Percentiles rank a stretch among this genome's conserved stretches.
Evolutionary conservation across 37 sponge, comb jelly and placozoan species (phyloP).

Genomic region (Ephydatia muelleri): DNA sequence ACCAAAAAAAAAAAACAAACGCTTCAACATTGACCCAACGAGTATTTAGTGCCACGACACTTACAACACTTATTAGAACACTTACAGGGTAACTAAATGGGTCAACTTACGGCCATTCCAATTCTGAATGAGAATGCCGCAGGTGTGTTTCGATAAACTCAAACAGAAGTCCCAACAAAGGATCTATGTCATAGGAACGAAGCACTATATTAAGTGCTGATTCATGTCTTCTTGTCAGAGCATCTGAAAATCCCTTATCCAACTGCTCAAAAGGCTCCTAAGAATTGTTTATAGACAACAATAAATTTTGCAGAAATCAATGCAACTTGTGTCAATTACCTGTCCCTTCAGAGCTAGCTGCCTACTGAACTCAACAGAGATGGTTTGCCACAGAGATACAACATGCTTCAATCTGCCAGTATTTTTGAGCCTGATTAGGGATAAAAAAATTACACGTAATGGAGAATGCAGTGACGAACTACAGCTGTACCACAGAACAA

Average conservation of each 20-base stretch:
- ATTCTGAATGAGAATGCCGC: not conserved
- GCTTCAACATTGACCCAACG: not conserved
- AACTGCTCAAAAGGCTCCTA: constrained; percentile 7
- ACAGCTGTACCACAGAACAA: not conserved
- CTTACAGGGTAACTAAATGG: not conserved
- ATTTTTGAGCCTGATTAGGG: constrained; percentile 20
- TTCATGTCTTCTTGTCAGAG: not conserved
- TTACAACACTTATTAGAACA: too few species aligned
- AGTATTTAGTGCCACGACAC: too few species aligned
- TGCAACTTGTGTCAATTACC: not conserved
- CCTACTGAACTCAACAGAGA: constrained; percentile 54
- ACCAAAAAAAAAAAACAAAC: not conserved
- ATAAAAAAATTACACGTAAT: not conserved
- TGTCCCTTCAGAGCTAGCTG: constrained; percentile 34
- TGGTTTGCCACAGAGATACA: constrained; percentile 68
- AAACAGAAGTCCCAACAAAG: constrained; percentile 48
- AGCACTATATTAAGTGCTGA: constrained; percentile 4
- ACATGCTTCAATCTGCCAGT: constrained; percentile 51
- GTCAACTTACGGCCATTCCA: constrained; percentile 42
- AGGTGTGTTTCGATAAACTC: constrained; percentile 49
- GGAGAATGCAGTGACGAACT: not conserved
- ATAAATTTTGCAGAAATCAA: not conserved
- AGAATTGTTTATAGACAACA: constrained; percentile 6
- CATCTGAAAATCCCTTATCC: not conserved
- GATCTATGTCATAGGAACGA: constrained; percentile 9